A percentile compares a stretch with the other conserved stretches of the same genome.
These are phyloP conservation scores for Adineta ricciae DNA, from an alignment of 2,888 invertebrate species.

Conservation along the genomic window DNA sequence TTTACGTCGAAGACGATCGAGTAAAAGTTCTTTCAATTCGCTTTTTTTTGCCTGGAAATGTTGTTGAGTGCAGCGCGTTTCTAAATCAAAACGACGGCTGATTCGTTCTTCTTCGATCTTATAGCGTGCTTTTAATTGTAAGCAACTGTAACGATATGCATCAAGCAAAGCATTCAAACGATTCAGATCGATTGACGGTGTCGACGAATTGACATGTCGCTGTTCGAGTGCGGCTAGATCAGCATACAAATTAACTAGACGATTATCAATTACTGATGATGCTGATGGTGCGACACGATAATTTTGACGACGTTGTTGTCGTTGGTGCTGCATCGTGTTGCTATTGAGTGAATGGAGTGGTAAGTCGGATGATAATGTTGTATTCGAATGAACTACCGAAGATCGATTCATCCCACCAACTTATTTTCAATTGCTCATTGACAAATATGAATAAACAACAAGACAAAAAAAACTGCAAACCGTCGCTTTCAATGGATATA, in stretches of 20 bases:
- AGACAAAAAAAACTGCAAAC: neutral
- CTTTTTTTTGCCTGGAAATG: neutral
- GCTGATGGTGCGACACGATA: neutral
- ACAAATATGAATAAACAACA: neutral
- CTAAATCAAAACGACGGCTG: neutral
- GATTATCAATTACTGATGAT: neutral
- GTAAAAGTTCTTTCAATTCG: neutral
- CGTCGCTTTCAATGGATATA: neutral
- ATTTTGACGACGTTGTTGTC: neutral
- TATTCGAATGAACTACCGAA: neutral
- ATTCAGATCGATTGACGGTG: neutral
- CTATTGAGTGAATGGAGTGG: neutral
- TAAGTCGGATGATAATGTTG: neutral
- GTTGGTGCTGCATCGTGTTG: neutral
- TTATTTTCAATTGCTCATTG: neutral
- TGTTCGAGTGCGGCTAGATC: neutral
- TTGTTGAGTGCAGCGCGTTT: neutral
- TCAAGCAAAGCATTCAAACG: neutral
- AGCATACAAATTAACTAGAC: neutral
- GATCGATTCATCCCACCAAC: neutral
- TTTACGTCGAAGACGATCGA: slow-evolving; percentile 5
- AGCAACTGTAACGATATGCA: neutral
- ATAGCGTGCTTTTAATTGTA: neutral
- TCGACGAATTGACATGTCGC: neutral
- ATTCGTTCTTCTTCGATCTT: neutral